Evolutionary conservation across 2,113 vertebrate genomes (phyloP).

Genomic region (Nyctibius bracteatus): DNA sequence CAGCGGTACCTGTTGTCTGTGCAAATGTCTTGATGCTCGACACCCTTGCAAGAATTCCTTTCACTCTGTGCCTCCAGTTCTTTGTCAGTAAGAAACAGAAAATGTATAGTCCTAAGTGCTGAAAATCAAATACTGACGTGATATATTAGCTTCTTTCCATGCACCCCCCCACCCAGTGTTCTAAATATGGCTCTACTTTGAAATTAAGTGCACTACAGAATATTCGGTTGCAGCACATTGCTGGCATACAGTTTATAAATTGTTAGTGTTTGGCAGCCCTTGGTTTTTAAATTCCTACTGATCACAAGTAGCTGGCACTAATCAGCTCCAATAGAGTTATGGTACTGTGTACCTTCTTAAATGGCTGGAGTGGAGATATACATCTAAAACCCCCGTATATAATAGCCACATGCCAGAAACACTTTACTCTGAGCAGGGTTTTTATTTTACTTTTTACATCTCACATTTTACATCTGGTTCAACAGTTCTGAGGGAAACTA

Average conservation of each 20-base stretch:
- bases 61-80: background rate
- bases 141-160: background rate
- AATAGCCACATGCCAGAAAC: slow-evolving; percentile 46
- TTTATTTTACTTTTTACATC: slow-evolving; percentile 61
- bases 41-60: background rate
- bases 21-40: background rate
- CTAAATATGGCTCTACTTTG: slow-evolving; percentile 57
- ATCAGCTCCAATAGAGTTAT: slow-evolving; percentile 42
- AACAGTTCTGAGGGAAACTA: slow-evolving; percentile 61
- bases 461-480: slow-evolving; percentile 65
- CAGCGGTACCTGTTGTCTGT: slow-evolving; percentile 47
- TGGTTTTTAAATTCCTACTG: slow-evolving; percentile 55
- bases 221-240: slow-evolving; percentile 42
- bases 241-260: slow-evolving; percentile 54
- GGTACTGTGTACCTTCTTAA: slow-evolving; percentile 28
- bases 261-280: slow-evolving; percentile 60
- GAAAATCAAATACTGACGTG: slow-evolving; percentile 47
- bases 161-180: background rate
- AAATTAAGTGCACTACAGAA: slow-evolving; percentile 50
- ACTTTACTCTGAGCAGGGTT: slow-evolving; percentile 42
- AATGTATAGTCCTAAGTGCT: background rate
- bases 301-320: slow-evolving; percentile 44
- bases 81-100: slow-evolving; percentile 34
- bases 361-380: background rate
- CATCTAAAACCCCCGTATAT: slow-evolving; percentile 21